Evolutionary conservation across 2,797 vertebrate species (phyloP).

Genomic region (Eulemur coronatus): DNA sequence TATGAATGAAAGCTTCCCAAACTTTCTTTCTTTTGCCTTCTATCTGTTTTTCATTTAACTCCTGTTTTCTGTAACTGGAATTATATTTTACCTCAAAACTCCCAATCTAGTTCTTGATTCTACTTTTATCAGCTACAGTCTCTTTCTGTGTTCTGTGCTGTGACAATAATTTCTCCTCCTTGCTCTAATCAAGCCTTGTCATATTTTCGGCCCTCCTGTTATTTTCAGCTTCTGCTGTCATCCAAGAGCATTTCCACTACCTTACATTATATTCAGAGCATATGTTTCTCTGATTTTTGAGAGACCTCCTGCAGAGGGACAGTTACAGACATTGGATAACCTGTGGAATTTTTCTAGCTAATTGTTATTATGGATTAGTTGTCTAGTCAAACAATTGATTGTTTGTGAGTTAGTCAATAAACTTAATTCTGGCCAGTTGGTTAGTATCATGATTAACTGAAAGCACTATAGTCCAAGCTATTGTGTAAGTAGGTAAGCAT

Average conservation of each 20-base stretch:
- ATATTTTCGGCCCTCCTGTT: neutral
- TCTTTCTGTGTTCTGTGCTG: neutral
- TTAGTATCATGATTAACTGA: neutral
- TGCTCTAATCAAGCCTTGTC: neutral
- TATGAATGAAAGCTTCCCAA: neutral
- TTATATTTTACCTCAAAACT: neutral
- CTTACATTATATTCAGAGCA: neutral
- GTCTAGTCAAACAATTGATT: neutral
- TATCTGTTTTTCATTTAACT: neutral
- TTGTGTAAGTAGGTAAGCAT: neutral
- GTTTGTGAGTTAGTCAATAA: neutral
- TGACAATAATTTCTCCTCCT: neutral
- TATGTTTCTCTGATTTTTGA: neutral
- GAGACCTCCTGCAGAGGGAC: neutral
- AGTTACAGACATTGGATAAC: neutral
- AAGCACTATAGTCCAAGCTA: neutral
- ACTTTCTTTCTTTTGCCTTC: neutral
- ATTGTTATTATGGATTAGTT: neutral
- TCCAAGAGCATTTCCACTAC: neutral
- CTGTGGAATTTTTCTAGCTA: neutral
- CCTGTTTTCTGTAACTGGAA: conserved; percentile 7
- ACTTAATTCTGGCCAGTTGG: neutral
- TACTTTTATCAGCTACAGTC: neutral
- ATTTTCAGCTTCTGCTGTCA: neutral
- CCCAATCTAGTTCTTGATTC: neutral